Conservation (phyloP, 1,140 invertebrate species). For the Drosophila pruinosa region DNA sequence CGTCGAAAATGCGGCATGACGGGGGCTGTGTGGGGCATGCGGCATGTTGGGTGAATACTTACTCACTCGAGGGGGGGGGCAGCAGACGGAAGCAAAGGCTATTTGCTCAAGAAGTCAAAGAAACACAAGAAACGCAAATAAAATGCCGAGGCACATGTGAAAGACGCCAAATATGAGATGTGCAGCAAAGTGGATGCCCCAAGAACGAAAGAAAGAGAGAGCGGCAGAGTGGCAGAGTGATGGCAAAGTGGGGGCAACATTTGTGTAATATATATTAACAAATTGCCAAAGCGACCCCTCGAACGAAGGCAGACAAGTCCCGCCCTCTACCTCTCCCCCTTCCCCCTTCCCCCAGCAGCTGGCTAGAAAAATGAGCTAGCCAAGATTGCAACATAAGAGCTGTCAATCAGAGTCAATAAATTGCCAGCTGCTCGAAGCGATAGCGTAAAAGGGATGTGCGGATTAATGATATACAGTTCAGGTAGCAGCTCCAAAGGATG, state of each 20-base stretch:
- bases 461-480: not conserved
- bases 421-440: not conserved
- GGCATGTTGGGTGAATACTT: not conserved
- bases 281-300: slow-evolving; percentile 47
- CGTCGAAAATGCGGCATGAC: slow-evolving; percentile 51
- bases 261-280: slow-evolving; percentile 49
- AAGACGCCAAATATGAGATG: slow-evolving; percentile 42
- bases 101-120: slow-evolving; percentile 55
- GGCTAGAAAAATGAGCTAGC: slow-evolving; percentile 15
- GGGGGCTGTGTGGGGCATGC: not conserved
- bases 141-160: slow-evolving; percentile 19
- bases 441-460: not conserved
- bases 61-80: too few relatives aligned
- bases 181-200: not conserved
- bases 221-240: not conserved
- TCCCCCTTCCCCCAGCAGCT: not conserved
- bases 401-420: slow-evolving; percentile 31
- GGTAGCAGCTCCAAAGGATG: not conserved
- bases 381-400: slow-evolving; percentile 1
- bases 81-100: not conserved
- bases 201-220: not conserved
- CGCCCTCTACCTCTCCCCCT: not conserved
- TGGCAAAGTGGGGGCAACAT: slow-evolving; percentile 14
- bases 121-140: slow-evolving; percentile 60
- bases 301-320: slow-evolving; percentile 8